Percentiles rank a stretch among this genome's conserved stretches.
phyloP scores from a whole-genome alignment of 2,888 invertebrate species.

The Nycteola revayana region DNA sequence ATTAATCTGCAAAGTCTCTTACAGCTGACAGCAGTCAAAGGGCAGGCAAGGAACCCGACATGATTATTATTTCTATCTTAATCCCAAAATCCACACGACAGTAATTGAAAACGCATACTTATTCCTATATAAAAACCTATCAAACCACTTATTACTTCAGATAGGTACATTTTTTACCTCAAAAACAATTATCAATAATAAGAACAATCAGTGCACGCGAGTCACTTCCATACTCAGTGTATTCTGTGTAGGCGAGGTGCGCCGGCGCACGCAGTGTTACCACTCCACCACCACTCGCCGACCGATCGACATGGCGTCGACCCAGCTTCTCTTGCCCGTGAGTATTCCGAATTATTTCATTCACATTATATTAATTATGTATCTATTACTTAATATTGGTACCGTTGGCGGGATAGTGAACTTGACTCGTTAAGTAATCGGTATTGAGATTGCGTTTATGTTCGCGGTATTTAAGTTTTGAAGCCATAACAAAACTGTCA shows the following conservation, averaged over 20 bases:
- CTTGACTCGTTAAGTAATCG: constrained; percentile 11
- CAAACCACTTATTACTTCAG: too few species aligned
- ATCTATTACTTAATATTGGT: constrained; percentile 27
- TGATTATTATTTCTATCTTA: too few species aligned
- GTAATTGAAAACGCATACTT: too few species aligned
- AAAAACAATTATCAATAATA: background rate
- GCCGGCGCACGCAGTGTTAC: constrained; percentile 53
- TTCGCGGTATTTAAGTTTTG: constrained; percentile 1
- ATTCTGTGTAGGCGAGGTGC: constrained; percentile 48
- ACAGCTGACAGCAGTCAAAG: too few species aligned
- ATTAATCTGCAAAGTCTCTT: too few species aligned
- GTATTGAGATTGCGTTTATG: background rate
- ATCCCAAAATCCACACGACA: too few species aligned
- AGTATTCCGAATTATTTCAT: constrained; percentile 40
- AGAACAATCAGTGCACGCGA: constrained; percentile 25
- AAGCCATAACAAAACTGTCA: constrained; percentile 18
- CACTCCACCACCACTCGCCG: constrained; percentile 64
- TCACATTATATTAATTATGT: constrained; percentile 26
- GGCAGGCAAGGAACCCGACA: too few species aligned
- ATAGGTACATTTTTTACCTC: too few species aligned
- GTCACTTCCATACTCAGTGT: constrained; percentile 44
- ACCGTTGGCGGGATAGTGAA: constrained; percentile 12
- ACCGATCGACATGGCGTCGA: constrained; percentile 60
- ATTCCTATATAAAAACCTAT: too few species aligned
- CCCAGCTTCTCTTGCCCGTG: constrained; percentile 53